phyloP scores from a whole-genome alignment of 2,888 invertebrate genomes.

The Microchrysa polita region DNA sequence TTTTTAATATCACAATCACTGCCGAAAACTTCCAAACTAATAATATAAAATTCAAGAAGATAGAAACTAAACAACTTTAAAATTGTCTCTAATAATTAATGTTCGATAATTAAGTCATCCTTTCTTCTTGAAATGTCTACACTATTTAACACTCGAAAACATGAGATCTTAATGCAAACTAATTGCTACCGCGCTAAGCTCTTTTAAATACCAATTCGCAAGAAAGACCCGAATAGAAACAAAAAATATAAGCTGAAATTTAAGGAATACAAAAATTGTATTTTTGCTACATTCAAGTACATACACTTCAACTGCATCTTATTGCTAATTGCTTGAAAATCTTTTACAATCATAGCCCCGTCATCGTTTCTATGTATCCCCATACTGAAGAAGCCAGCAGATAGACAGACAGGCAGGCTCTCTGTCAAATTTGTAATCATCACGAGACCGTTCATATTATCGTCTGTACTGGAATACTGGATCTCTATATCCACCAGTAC shows the following conservation, averaged over 20 bases:
- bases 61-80: too few relatives aligned
- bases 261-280: background rate
- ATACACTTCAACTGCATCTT: background rate
- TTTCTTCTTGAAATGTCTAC: too few relatives aligned
- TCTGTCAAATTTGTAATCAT: background rate
- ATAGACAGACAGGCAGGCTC: slow-evolving; percentile 2
- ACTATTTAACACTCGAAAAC: background rate
- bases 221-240: slow-evolving; percentile 1
- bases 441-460: background rate
- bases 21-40: too few relatives aligned
- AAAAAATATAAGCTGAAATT: background rate
- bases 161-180: slow-evolving; percentile 3
- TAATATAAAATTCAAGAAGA: too few relatives aligned
- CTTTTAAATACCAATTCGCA: background rate
- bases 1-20: too few relatives aligned
- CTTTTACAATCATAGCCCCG: background rate
- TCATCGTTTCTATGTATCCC: slow-evolving; percentile 15
- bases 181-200: background rate
- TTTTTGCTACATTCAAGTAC: background rate
- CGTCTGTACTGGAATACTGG: too few relatives aligned
- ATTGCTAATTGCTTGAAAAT: slow-evolving; percentile 31
- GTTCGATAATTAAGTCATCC: too few relatives aligned
- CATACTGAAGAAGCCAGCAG: background rate
- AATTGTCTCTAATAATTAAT: too few relatives aligned
- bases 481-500: too few relatives aligned